Evolutionary conservation across 2,888 invertebrate species (phyloP).

Genomic region (Melitaea athalia): DNA sequence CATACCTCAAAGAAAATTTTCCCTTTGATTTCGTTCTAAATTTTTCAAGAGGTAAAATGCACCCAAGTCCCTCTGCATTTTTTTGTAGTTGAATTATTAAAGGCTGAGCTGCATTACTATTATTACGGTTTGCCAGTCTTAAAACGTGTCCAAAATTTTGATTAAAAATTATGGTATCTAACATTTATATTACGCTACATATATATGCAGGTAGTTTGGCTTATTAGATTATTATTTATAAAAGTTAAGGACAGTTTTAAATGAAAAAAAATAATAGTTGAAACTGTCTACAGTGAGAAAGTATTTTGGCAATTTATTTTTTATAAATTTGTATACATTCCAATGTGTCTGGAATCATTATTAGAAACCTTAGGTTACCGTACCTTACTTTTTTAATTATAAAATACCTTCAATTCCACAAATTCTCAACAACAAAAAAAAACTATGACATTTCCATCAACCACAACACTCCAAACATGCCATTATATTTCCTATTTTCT

Average conservation of each 20-base stretch:
- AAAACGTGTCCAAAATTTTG: constrained; percentile 19
- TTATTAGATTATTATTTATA: not conserved
- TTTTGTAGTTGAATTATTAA: constrained; percentile 76
- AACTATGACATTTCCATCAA: not conserved
- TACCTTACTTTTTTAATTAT: not conserved
- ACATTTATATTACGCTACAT: too few species aligned
- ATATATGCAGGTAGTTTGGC: not conserved
- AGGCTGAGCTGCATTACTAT: constrained; percentile 64
- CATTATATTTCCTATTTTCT: not conserved
- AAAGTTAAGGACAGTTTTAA: not conserved
- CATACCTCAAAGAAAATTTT: not conserved
- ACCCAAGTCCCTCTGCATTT: constrained; percentile 46
- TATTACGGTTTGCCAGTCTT: constrained; percentile 53
- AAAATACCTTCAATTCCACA: not conserved
- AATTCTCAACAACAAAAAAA: not conserved
- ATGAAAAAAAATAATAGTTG: too few species aligned
- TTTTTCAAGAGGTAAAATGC: not conserved
- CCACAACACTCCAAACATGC: not conserved
- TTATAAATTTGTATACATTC: too few species aligned
- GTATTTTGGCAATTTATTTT: too few species aligned
- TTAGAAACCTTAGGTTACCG: not conserved
- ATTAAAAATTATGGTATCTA: not conserved
- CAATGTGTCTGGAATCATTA: too few species aligned
- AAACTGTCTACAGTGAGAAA: too few species aligned
- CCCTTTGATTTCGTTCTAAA: not conserved